Percentiles rank a stretch among this genome's conserved stretches.
These are phyloP conservation scores for Phaethornis superciliosus DNA, from an alignment of 2,113 vertebrate species.

Conservation along the genomic window DNA sequence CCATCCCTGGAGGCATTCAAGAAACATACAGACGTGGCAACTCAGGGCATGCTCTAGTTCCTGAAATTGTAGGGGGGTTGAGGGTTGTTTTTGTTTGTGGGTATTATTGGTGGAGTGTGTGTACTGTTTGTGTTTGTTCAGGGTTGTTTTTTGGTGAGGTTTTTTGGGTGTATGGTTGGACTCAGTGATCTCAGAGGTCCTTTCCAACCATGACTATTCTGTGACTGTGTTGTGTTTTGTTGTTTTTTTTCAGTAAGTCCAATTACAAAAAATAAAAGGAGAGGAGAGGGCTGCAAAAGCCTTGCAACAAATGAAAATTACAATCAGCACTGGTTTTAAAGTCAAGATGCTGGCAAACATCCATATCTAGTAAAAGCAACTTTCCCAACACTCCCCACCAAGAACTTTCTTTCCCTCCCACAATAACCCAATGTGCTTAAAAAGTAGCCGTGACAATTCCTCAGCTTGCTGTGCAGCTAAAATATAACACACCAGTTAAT, in stretches of 20 bases:
- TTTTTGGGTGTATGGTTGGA: too few species aligned
- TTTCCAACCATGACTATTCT: too few species aligned
- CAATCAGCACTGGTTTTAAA: background rate
- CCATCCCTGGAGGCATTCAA: too few species aligned
- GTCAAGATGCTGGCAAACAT: background rate
- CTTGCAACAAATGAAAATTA: background rate
- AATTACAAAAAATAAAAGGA: background rate
- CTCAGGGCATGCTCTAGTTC: too few species aligned
- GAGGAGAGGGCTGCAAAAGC: background rate
- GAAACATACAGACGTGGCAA: too few species aligned
- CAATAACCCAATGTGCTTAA: background rate
- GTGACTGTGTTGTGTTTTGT: too few species aligned
- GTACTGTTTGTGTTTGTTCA: too few species aligned
- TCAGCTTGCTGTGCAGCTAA: background rate
- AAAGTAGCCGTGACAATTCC: background rate
- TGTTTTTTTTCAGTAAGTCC: background rate
- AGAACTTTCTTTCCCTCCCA: background rate
- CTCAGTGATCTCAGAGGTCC: too few species aligned
- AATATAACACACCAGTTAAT: constrained; percentile 19
- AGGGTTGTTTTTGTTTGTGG: too few species aligned
- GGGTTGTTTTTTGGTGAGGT: too few species aligned
- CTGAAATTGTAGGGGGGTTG: too few species aligned
- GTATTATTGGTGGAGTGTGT: too few species aligned
- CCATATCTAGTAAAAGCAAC: constrained; percentile 5
- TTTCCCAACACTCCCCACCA: background rate